Conservation (phyloP, 2,797 vertebrate species). For the Coendou prehensilis region DNA sequence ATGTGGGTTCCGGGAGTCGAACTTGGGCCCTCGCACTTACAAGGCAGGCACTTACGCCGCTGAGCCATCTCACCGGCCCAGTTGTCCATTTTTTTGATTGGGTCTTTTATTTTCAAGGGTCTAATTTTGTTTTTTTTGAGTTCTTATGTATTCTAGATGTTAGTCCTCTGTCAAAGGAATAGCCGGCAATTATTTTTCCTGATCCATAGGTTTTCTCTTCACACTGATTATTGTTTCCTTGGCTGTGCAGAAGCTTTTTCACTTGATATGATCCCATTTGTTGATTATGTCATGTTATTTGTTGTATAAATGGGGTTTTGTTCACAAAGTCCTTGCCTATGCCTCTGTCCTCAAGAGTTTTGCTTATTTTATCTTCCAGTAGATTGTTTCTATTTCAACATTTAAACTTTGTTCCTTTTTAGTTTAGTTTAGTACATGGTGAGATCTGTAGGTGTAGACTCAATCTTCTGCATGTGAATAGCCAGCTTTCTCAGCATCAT, state of each 20-base stretch:
- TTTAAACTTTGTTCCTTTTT: background rate
- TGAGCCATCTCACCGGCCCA: no score
- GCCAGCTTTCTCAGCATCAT: background rate
- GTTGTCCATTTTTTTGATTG: background rate
- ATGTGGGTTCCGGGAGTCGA: no score
- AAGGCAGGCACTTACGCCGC: no score
- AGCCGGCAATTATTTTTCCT: background rate
- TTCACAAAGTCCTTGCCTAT: background rate
- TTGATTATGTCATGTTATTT: background rate
- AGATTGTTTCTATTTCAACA: background rate
- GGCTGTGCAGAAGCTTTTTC: background rate
- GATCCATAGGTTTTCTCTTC: background rate
- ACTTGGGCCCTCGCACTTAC: no score
- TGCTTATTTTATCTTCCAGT: background rate
- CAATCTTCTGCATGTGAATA: background rate
- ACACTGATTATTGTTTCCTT: background rate
- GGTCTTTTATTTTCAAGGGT: background rate
- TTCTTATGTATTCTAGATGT: background rate
- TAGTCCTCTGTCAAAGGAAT: background rate
- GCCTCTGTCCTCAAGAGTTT: background rate
- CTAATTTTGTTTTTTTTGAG: background rate
- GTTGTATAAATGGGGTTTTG: background rate
- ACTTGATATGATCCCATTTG: background rate
- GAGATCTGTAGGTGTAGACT: background rate
- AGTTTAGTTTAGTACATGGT: background rate